These are phyloP conservation scores for Pissodes strobi DNA, from an alignment of 1,140 invertebrate genomes.

Conservation along the genomic window DNA sequence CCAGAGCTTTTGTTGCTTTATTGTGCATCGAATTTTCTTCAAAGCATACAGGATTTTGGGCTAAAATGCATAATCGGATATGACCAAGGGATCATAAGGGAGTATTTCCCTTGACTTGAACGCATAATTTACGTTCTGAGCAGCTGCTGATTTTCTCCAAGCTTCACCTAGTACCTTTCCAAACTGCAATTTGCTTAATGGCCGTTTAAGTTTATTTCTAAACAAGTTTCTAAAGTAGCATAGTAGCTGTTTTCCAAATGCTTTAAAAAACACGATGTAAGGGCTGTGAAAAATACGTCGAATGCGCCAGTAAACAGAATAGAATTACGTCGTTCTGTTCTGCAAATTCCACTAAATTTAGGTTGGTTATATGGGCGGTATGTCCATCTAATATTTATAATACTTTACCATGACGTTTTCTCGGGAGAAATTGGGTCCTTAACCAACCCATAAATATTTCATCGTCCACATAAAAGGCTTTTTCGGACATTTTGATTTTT, in stretches of 20 bases:
- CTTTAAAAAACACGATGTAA: conserved; percentile 47
- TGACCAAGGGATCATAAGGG: too few species aligned
- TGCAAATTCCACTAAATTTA: too few species aligned
- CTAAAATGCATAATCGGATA: too few species aligned
- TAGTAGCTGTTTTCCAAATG: conserved; percentile 41
- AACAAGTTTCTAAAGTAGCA: conserved; percentile 11
- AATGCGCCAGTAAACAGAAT: conserved; percentile 47
- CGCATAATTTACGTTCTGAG: too few species aligned
- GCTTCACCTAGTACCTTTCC: conserved; percentile 38
- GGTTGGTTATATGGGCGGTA: conserved; percentile 45
- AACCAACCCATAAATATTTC: conserved; percentile 53
- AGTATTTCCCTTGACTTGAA: too few species aligned
- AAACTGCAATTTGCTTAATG: conserved; percentile 32
- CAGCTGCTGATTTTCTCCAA: too few species aligned
- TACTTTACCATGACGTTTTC: conserved; percentile 51
- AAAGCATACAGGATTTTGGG: too few species aligned
- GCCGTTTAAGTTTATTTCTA: conserved; percentile 26
- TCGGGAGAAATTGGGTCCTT: too few species aligned
- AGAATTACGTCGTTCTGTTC: conserved; percentile 45
- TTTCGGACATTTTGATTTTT: too few species aligned
- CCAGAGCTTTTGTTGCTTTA: too few species aligned
- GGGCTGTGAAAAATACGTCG: conserved; percentile 48
- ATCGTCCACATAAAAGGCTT: conserved; percentile 52
- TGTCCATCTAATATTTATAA: conserved; percentile 56
- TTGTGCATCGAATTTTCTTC: too few species aligned